Evolutionary conservation across 2,113 vertebrate species (phyloP).

Genomic region (Leptosomus discolor): DNA sequence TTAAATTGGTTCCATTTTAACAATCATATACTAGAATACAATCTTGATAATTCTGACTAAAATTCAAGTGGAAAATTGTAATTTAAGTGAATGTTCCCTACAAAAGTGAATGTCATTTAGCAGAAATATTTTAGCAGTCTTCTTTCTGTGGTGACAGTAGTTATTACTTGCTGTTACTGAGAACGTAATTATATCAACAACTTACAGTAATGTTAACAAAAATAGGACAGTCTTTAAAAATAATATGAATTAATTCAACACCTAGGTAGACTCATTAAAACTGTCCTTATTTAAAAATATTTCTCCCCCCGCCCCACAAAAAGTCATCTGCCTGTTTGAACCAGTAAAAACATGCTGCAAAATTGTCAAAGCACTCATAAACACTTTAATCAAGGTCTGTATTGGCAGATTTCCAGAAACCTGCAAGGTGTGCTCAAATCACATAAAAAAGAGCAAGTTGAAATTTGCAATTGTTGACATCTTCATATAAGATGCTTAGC

Average conservation of each 20-base stretch:
- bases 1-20: background rate
- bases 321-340: background rate
- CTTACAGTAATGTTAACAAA: background rate
- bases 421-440: background rate
- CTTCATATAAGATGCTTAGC: background rate
- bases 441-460: background rate
- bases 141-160: background rate
- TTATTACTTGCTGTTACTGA: background rate
- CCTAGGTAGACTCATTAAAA: background rate
- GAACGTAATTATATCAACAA: background rate
- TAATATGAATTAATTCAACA: background rate
- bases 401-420: background rate
- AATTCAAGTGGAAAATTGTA: background rate
- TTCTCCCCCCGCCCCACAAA: rapidly evolving
- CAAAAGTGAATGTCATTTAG: background rate
- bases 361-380: background rate
- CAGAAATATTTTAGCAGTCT: background rate
- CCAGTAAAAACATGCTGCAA: background rate
- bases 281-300: background rate
- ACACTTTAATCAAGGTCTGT: background rate
- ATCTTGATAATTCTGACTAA: background rate
- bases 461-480: background rate
- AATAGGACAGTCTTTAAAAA: background rate
- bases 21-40: background rate
- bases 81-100: background rate